Conservation (phyloP, 1,140 invertebrate genomes). For the Hydropsyche tenuis region DNA sequence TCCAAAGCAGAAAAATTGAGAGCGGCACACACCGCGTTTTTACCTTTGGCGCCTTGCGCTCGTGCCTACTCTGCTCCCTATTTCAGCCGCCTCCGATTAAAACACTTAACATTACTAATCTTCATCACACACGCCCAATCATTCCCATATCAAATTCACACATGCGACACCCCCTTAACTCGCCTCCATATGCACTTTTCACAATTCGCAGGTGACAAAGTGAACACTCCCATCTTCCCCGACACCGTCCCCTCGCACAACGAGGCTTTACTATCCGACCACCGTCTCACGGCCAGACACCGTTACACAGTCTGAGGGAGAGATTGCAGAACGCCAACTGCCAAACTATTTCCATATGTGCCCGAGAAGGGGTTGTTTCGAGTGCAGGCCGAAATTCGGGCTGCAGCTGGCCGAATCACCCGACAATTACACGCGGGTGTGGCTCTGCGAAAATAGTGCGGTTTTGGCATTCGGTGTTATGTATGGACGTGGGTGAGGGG, state of each 20-base stretch:
- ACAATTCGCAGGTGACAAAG: constrained; percentile 41
- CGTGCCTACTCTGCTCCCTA: no score
- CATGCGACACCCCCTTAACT: background rate
- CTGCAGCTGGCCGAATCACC: no score
- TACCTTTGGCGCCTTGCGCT: no score
- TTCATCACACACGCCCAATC: no score
- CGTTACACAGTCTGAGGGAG: constrained; percentile 37
- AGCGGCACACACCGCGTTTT: no score
- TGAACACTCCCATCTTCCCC: constrained; percentile 26
- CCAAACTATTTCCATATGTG: constrained; percentile 33
- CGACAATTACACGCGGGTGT: background rate
- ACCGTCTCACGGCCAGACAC: constrained; percentile 36
- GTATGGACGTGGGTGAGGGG: no score
- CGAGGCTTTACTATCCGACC: no score
- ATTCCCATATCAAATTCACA: no score
- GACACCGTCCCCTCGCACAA: background rate
- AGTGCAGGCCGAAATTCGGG: background rate
- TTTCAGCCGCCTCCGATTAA: no score
- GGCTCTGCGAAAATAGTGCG: background rate
- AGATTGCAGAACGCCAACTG: constrained; percentile 21
- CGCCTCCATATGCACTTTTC: constrained; percentile 2
- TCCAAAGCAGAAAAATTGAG: no score
- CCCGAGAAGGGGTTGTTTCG: background rate
- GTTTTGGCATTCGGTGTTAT: no score
- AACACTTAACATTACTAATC: no score